Base-by-base conservation (phyloP, 2,888 invertebrate species). In the Polylopha cassiicola region DNA sequence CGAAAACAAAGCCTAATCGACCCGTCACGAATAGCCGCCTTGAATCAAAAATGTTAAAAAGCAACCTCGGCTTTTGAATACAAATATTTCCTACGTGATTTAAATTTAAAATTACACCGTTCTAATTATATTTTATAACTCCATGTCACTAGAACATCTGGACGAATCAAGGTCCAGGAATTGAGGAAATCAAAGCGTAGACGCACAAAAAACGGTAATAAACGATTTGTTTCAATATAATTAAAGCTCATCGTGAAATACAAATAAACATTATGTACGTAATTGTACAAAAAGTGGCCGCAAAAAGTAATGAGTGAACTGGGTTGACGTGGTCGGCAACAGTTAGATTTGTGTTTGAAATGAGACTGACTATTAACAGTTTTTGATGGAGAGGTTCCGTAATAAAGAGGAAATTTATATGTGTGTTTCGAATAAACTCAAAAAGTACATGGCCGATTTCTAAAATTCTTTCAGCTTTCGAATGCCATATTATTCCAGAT, bases 161-260 rank as follows among this genome's bases (percentile, higher is more conserved):
- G 77, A 59, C 65, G 49, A 68, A 66, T 62, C 80, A 77, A 78
- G 79, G 78, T 71, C 72, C 73, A 58, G 62, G 63, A 68, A 77
- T 71, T 69, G 71, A 75, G 79, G 78, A 79, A 81, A 76, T 73
- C 49, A 44, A 63, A 56, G 49, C 59, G 43, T 55, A 64, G 59
- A 57, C 56, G 51, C 44, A 44, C 59, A 55, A 70, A 76, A 76
- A 74, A 76, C n/a, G 71, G 65, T 58, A 61, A 70, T 66, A 68
- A 63, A 61, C 62, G 58, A 72, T 69, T 36, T 64, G 72, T 72
- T 67, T 67, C 62, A 56, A 63, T 66, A 72, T 68, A 67, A 75
- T 75, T 77, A 75, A 68, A 71, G 66, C 71, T 69, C 63, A 62
- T 70, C 63, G 58, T 50, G 49, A 47, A 50, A 57, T 61, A 66